Percentiles rank a stretch among this genome's conserved stretches.
These are phyloP conservation scores for Psephotus haematonotus DNA, from an alignment of 2,113 vertebrate species.

Conservation along the genomic window DNA sequence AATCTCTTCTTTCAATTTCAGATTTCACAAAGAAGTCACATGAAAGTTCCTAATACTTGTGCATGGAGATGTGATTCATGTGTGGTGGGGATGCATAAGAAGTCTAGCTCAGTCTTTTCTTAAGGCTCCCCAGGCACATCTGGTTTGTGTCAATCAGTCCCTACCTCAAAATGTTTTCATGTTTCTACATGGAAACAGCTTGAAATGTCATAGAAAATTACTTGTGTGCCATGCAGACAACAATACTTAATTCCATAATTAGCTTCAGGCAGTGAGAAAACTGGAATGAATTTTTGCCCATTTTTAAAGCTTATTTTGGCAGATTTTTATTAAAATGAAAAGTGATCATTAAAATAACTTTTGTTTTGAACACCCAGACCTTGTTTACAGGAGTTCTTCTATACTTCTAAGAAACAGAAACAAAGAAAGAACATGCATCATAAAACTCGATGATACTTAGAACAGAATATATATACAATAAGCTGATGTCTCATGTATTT, in stretches of 20 bases:
- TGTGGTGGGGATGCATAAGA: neutral
- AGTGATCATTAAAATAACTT: conserved; percentile 44
- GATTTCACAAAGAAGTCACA: neutral
- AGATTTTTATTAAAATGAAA: conserved; percentile 42
- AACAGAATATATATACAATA: neutral
- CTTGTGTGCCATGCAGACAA: neutral
- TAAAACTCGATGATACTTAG: neutral
- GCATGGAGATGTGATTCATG: neutral
- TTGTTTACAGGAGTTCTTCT: neutral
- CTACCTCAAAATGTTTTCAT: conserved; percentile 19
- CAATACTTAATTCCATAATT: conserved; percentile 51
- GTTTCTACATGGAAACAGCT: conserved; percentile 23
- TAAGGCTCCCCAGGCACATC: neutral
- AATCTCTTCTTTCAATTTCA: neutral
- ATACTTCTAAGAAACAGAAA: conserved; percentile 2
- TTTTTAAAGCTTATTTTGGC: conserved; percentile 26
- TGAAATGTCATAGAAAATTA: conserved; percentile 28
- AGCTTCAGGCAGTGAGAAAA: conserved; percentile 14
- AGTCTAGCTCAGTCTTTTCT: neutral
- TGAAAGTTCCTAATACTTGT: neutral
- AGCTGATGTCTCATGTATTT: conserved; percentile 6
- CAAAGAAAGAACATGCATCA: neutral
- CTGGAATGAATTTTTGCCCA: neutral
- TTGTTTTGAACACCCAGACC: conserved; percentile 1
- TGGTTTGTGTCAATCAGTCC: neutral